These are phyloP conservation scores for Temnothorax rugatulus DNA, from an alignment of 2,888 invertebrate genomes.

Conservation along the genomic window DNA sequence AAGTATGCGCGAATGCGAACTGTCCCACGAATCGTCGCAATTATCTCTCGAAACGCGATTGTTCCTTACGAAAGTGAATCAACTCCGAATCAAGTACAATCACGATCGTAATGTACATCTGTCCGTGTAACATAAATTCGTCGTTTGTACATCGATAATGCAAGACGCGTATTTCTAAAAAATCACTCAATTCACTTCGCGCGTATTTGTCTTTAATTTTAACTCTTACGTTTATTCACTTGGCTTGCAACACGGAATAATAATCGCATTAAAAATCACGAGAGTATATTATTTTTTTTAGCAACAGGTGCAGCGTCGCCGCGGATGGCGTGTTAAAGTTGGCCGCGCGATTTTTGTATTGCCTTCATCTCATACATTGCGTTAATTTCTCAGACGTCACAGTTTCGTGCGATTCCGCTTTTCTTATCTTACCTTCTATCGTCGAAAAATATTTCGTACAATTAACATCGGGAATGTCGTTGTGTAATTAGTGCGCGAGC, in stretches of 20 bases:
- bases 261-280: slow-evolving; percentile 4
- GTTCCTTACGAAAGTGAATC: background rate
- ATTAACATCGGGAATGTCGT: background rate
- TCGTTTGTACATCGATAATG: background rate
- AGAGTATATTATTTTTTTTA: slow-evolving; percentile 16
- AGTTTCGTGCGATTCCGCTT: background rate
- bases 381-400: background rate
- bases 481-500: background rate
- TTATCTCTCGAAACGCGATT: background rate
- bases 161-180: background rate
- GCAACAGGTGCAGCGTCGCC: background rate
- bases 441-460: background rate
- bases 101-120: background rate
- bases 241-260: background rate
- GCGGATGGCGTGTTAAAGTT: background rate
- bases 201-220: background rate
- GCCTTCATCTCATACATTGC: background rate
- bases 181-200: background rate
- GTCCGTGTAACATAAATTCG: background rate
- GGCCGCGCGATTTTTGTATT: background rate
- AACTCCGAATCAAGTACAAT: background rate
- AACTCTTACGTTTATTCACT: background rate
- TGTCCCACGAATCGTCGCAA: background rate
- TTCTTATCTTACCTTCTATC: background rate
- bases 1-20: background rate